phyloP scores from a whole-genome alignment of 2,113 vertebrate genomes.

The Platysternon megacephalum region DNA sequence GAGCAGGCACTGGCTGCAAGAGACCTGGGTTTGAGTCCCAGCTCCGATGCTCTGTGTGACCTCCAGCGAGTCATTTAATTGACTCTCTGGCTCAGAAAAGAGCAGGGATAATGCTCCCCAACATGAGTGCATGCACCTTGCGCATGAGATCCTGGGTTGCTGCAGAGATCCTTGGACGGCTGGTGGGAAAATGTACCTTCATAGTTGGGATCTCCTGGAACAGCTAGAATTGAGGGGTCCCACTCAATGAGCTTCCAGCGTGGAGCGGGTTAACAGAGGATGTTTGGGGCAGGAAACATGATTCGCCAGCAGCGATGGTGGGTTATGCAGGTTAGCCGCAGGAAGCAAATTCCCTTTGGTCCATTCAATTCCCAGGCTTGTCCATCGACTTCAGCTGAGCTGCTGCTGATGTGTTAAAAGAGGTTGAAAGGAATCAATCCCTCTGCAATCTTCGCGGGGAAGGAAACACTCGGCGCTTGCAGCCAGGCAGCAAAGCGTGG shows the following conservation, averaged over 20 bases:
- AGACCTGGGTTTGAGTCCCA: background rate
- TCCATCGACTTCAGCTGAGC: background rate
- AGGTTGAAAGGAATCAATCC: background rate
- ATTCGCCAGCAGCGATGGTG: background rate
- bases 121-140: too few species aligned
- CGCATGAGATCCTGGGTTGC: too few species aligned
- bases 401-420: background rate
- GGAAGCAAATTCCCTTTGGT: background rate
- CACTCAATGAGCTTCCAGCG: background rate
- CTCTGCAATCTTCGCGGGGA: background rate
- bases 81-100: background rate
- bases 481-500: background rate
- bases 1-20: too few species aligned
- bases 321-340: background rate
- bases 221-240: too few species aligned
- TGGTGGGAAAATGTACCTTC: too few species aligned
- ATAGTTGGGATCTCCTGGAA: background rate
- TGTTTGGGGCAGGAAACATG: background rate
- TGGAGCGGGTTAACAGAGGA: background rate
- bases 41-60: background rate
- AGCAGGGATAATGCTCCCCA: background rate
- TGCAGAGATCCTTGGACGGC: background rate
- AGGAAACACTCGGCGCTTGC: background rate
- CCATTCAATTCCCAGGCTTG: background rate
- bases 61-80: background rate